These are phyloP conservation scores for Saimiri boliviensis DNA, from an alignment of 2,113 vertebrate genomes.

Conservation along the genomic window DNA sequence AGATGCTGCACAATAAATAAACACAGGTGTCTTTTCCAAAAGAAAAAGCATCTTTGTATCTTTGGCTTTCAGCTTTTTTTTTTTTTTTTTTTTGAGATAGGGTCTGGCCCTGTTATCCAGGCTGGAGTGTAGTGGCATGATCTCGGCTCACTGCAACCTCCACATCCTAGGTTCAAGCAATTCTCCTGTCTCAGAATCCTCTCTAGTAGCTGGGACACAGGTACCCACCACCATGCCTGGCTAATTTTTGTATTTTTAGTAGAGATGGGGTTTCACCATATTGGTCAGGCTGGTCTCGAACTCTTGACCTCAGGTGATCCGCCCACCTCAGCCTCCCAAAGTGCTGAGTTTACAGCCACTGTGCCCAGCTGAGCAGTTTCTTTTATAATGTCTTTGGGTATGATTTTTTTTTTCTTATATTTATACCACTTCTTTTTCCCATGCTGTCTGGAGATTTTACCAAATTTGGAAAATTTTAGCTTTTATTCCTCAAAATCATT, in stretches of 20 bases:
- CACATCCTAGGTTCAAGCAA: too few relatives aligned
- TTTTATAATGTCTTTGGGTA: background rate
- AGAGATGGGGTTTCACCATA: too few relatives aligned
- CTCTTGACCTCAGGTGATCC: too few relatives aligned
- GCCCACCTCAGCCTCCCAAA: too few relatives aligned
- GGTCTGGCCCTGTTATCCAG: background rate
- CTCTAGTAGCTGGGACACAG: too few relatives aligned
- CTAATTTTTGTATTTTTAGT: too few relatives aligned
- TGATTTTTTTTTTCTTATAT: background rate
- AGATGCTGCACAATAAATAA: accelerated
- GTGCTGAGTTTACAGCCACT: background rate
- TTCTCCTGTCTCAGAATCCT: too few relatives aligned
- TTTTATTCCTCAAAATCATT: background rate
- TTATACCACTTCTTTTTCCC: background rate
- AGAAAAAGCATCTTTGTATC: too few relatives aligned
- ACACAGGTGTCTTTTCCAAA: background rate
- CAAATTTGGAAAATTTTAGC: background rate
- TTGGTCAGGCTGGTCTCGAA: too few relatives aligned
- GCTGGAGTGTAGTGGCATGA: background rate
- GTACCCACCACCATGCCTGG: too few relatives aligned
- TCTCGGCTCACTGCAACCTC: background rate
- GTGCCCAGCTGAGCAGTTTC: background rate
- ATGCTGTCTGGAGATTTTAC: background rate
- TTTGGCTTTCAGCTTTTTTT: background rate
- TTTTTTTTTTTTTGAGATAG: too few relatives aligned